These are phyloP conservation scores for Bedellia somnulentella DNA, from an alignment of 2,888 invertebrate species.

Conservation along the genomic window DNA sequence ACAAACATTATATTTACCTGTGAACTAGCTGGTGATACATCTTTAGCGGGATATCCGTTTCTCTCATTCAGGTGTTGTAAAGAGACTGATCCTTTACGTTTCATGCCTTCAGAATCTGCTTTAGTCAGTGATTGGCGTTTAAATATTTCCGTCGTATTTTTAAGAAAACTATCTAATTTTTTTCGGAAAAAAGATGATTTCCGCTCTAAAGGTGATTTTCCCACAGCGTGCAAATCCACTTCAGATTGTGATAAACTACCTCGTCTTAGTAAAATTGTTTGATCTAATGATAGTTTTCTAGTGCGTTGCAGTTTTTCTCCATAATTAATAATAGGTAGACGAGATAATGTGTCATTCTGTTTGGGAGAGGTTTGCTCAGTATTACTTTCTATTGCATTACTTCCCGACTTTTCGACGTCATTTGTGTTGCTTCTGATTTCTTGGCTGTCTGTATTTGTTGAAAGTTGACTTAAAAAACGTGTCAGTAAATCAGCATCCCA, in stretches of 20 bases:
- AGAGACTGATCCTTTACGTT: constrained; percentile 33
- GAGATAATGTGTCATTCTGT: constrained; percentile 1
- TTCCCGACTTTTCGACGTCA: no score
- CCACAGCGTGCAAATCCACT: constrained; percentile 39
- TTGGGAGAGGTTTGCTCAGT: not conserved
- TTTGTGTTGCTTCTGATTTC: no score
- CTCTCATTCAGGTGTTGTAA: constrained; percentile 35
- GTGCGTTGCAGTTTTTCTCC: constrained; percentile 14
- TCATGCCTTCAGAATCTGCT: constrained; percentile 18
- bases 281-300: constrained; percentile 42
- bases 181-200: constrained; percentile 50
- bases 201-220: constrained; percentile 40
- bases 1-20: constrained; percentile 1
- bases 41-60: not conserved
- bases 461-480: no score
- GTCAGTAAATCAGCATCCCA: no score
- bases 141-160: constrained; percentile 46
- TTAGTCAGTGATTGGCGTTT: constrained; percentile 27
- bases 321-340: constrained; percentile 2
- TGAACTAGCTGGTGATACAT: constrained; percentile 1
- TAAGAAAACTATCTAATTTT: constrained; percentile 46
- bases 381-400: no score
- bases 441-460: no score
- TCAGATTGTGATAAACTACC: constrained; percentile 43
- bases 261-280: constrained; percentile 29